Evolutionary conservation across 2,888 invertebrate genomes (phyloP).

Genomic region (Dorcus parallelipipedus): DNA sequence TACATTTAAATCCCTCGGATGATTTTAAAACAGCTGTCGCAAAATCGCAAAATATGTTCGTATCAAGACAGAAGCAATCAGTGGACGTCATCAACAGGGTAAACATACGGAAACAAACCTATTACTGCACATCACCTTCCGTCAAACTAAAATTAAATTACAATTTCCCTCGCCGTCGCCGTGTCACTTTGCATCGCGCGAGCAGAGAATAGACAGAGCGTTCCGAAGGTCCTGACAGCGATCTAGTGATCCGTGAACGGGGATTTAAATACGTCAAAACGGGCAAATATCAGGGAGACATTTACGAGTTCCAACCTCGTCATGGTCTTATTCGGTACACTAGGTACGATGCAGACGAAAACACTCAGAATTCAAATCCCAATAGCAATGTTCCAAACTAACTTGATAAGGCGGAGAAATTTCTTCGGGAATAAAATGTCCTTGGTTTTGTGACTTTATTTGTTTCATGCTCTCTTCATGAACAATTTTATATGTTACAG

Average conservation of each 20-base stretch:
- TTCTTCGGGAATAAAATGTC: too few species aligned
- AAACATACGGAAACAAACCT: conserved; percentile 1
- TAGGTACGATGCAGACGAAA: too few species aligned
- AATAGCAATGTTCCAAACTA: too few species aligned
- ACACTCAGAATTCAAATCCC: too few species aligned
- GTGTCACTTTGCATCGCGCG: conserved; percentile 20
- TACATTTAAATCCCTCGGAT: too few species aligned
- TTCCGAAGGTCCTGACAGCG: conserved; percentile 28
- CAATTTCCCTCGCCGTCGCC: conserved; percentile 14
- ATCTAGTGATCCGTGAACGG: conserved; percentile 30
- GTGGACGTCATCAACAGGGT: background rate
- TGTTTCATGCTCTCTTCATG: too few species aligned
- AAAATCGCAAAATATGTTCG: too few species aligned
- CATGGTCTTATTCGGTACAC: background rate
- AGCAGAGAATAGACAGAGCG: conserved; percentile 17
- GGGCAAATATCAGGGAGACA: conserved; percentile 33
- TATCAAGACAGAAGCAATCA: too few species aligned
- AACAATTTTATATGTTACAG: too few species aligned
- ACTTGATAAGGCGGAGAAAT: too few species aligned
- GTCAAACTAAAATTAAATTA: conserved; percentile 17
- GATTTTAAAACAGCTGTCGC: too few species aligned
- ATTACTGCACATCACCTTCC: conserved; percentile 1
- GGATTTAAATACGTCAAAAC: conserved; percentile 35
- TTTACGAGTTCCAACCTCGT: conserved; percentile 15
- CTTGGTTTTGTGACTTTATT: too few species aligned